phyloP scores from a whole-genome alignment of 1,140 invertebrate species.

The Pseudoatta argentina region DNA sequence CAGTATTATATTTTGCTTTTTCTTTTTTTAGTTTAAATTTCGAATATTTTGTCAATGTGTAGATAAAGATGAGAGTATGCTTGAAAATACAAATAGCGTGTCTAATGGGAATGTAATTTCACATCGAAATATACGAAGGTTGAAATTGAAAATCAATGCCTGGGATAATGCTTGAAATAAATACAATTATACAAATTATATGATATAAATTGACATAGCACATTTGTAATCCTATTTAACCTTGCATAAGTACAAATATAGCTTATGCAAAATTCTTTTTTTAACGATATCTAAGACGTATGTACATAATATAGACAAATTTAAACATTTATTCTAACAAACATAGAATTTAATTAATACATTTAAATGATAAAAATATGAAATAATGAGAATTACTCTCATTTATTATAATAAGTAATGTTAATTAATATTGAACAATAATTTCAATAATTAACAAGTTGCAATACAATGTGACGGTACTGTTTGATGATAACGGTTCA shows the following conservation, averaged over 20 bases:
- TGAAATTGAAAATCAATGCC: not conserved
- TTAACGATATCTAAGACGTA: not conserved
- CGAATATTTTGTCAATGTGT: not conserved
- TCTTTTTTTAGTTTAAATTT: not conserved
- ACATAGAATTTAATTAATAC: not conserved
- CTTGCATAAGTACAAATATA: conserved; percentile 7
- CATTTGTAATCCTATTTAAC: conserved; percentile 14
- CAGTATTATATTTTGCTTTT: not conserved
- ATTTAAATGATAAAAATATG: not conserved
- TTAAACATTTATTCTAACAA: not conserved
- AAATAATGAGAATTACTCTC: not conserved
- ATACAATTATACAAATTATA: conserved; percentile 23
- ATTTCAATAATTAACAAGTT: conserved; percentile 14
- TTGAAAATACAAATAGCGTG: not conserved
- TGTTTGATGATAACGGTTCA: not conserved
- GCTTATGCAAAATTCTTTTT: not conserved
- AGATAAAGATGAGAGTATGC: conserved; percentile 20
- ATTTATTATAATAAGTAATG: not conserved
- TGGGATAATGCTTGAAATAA: not conserved
- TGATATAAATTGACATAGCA: conserved; percentile 9
- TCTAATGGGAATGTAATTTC: not conserved
- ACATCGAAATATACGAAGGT: not conserved
- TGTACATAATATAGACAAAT: not conserved
- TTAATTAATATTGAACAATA: conserved; percentile 20
- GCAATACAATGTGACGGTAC: not conserved